Percentiles rank a stretch among this genome's conserved stretches.
Evolutionary conservation across 2,113 vertebrate genomes (phyloP).

Genomic region (Picathartes gymnocephalus): DNA sequence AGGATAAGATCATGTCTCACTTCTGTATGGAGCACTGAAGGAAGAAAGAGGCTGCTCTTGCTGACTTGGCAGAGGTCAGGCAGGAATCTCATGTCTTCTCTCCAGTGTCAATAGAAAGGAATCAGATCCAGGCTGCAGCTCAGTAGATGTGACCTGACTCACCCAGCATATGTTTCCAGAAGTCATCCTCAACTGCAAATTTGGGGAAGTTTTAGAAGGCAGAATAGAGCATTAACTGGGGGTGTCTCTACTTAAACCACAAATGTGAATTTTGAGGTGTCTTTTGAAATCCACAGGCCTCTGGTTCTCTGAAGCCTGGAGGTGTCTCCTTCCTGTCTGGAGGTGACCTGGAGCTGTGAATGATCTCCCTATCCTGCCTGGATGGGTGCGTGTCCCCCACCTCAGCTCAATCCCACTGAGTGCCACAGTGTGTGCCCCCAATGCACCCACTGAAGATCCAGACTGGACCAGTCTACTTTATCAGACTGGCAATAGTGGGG

Average conservation of each 20-base stretch:
- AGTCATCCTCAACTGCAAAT: neutral
- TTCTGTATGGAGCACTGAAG: neutral
- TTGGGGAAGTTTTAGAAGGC: neutral
- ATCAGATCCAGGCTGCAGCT: neutral
- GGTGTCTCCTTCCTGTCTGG: neutral
- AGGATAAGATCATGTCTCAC: neutral
- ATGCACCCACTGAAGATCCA: neutral
- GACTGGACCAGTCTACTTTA: neutral
- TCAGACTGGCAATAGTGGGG: neutral
- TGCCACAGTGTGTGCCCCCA: neutral
- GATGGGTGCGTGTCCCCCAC: rapidly evolving
- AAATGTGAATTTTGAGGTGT: neutral
- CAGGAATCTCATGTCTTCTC: neutral
- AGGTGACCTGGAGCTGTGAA: neutral
- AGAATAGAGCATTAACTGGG: neutral
- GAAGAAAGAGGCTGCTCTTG: neutral
- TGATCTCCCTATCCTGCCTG: neutral
- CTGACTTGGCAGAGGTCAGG: neutral
- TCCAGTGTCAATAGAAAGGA: neutral
- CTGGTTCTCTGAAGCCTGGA: neutral
- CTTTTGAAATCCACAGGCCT: neutral
- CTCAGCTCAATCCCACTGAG: neutral
- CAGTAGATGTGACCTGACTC: neutral
- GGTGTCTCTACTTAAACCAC: neutral
- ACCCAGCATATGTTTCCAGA: neutral